Evolutionary conservation across 2,797 vertebrate species (phyloP).

Genomic region (Taenioides sp.): DNA sequence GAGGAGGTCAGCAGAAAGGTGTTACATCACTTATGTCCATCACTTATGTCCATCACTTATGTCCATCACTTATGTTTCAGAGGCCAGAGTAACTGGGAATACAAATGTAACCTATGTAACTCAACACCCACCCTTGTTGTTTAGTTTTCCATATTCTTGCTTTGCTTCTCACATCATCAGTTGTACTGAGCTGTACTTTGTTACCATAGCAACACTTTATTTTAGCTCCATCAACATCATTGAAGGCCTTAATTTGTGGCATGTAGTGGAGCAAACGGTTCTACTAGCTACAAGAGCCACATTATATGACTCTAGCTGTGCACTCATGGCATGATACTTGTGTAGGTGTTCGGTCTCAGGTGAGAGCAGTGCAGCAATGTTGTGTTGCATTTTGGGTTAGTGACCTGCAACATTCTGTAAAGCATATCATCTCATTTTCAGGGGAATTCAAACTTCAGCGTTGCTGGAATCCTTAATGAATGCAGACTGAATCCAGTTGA

Average conservation of each 20-base stretch:
- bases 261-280: constrained; percentile 37
- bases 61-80: constrained; percentile 5
- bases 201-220: constrained; percentile 73
- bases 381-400: background rate
- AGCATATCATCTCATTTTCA: constrained; percentile 32
- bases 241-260: constrained; percentile 36
- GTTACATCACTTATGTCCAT: constrained; percentile 9
- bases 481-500: constrained; percentile 36
- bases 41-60: too few species aligned
- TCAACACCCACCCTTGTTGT: constrained; percentile 21
- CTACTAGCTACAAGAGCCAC: constrained; percentile 6
- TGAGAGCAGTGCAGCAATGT: background rate
- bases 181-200: constrained; percentile 50
- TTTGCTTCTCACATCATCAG: constrained; percentile 21
- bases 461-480: constrained; percentile 34
- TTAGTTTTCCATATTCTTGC: constrained; percentile 25
- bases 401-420: background rate
- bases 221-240: constrained; percentile 25
- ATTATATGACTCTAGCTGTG: constrained; percentile 20
- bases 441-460: constrained; percentile 31
- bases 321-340: background rate
- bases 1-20: constrained; percentile 15
- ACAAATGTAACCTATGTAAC: constrained; percentile 24
- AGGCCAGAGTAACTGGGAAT: background rate
- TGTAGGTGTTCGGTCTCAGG: background rate